A percentile compares a stretch with the other conserved stretches of the same genome.
Conservation (phyloP, 2,113 vertebrate species). For the Oncorhynchus tshawytscha region DNA sequence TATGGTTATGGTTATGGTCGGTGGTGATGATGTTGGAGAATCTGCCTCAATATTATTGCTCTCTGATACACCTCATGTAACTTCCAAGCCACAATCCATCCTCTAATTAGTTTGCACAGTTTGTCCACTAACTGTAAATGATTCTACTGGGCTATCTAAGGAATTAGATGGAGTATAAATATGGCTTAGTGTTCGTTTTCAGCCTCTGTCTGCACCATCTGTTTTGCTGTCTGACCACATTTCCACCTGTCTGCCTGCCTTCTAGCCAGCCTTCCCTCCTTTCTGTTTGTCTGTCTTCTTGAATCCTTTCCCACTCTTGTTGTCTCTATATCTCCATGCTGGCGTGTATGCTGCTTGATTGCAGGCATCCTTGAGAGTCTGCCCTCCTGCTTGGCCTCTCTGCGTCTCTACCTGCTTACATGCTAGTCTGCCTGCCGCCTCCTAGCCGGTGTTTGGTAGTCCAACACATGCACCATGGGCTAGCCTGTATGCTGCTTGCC, state of each 20-base stretch:
- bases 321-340: not conserved
- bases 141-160: not conserved
- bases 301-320: not conserved
- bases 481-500: constrained; percentile 20
- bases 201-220: not conserved
- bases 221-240: constrained; percentile 22
- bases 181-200: not conserved
- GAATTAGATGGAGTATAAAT: not conserved
- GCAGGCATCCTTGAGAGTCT: not conserved
- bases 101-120: constrained; percentile 68
- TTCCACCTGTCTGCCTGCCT: constrained; percentile 28
- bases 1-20: too few species aligned
- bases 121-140: constrained; percentile 51
- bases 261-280: constrained; percentile 18
- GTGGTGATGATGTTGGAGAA: constrained; percentile 61
- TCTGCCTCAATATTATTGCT: constrained; percentile 34
- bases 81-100: constrained; percentile 51
- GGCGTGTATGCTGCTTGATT: not conserved
- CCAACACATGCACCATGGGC: constrained; percentile 4
- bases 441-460: not conserved
- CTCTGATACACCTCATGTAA: constrained; percentile 46
- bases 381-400: not conserved
- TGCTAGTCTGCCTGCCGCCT: constrained; percentile 37
- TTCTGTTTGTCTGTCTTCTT: constrained; percentile 26
- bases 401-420: constrained; percentile 35